These are phyloP conservation scores for Acleris literana DNA, from an alignment of 2,888 invertebrate species.

Conservation along the genomic window DNA sequence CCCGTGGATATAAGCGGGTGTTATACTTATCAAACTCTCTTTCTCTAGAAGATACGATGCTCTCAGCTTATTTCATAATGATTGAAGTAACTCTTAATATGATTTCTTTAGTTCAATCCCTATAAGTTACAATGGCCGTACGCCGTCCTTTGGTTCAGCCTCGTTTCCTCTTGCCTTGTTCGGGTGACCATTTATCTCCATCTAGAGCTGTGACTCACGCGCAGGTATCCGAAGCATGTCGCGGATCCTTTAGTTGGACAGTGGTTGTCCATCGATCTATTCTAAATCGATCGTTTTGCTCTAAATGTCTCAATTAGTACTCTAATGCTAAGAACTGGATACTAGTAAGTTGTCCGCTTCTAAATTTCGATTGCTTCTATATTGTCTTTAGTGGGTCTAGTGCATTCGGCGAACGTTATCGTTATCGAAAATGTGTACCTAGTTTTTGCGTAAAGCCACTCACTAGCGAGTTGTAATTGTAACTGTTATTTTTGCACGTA, in stretches of 20 bases:
- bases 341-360: no score
- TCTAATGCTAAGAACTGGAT: not conserved
- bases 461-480: no score
- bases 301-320: not conserved
- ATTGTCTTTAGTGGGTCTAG: no score
- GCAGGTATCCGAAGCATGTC: conserved; percentile 29
- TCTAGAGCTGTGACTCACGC: conserved; percentile 27
- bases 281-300: not conserved
- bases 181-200: conserved; percentile 29
- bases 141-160: conserved; percentile 26
- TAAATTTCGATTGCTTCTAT: no score
- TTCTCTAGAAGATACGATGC: no score
- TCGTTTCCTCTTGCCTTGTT: conserved; percentile 31
- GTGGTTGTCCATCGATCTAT: conserved; percentile 14
- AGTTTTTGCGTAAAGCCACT: no score
- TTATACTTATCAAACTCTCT: no score
- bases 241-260: conserved; percentile 14
- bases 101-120: not conserved
- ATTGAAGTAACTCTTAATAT: not conserved
- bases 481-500: no score
- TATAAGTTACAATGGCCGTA: conserved; percentile 3
- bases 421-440: no score
- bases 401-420: no score
- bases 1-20: no score
- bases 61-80: no score